Conservation (phyloP, 1,140 invertebrate genomes). For the Lordiphosa stackelbergi region DNA sequence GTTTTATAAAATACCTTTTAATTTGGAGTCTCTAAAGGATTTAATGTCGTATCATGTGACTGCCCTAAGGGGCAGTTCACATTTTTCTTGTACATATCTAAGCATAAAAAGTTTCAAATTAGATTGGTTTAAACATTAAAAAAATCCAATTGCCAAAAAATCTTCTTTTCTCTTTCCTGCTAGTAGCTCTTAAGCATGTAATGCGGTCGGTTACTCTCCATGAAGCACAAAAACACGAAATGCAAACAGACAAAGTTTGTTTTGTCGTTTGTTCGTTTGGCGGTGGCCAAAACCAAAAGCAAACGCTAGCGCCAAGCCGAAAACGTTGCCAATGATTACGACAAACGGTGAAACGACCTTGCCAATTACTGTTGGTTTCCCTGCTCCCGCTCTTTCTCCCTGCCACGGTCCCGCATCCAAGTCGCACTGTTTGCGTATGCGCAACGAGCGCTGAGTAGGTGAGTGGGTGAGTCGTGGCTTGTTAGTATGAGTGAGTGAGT, state of each 20-base stretch:
- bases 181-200: slow-evolving; percentile 21
- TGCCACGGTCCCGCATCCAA: slow-evolving; percentile 17
- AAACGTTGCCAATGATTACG: slow-evolving; percentile 67
- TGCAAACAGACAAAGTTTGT: slow-evolving; percentile 54
- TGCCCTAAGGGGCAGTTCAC: no score
- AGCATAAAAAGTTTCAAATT: no score
- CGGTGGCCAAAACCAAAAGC: slow-evolving; percentile 43
- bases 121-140: no score
- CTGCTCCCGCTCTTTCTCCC: slow-evolving; percentile 7
- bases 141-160: no score
- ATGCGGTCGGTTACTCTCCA: slow-evolving; percentile 10
- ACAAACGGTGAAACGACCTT: slow-evolving; percentile 68
- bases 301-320: slow-evolving; percentile 51
- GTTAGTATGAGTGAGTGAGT: background rate
- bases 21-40: no score
- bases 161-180: no score
- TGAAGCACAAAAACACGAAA: slow-evolving; percentile 29
- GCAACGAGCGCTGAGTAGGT: slow-evolving; percentile 39
- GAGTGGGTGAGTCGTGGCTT: slow-evolving; percentile 20
- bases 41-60: no score
- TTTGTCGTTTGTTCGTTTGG: slow-evolving; percentile 43
- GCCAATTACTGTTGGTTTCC: slow-evolving; percentile 57
- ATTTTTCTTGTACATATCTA: no score
- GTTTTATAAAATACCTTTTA: no score
- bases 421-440: slow-evolving; percentile 49